Percentiles rank a stretch among this genome's conserved stretches.
Evolutionary conservation across 2,888 invertebrate species (phyloP).

Genomic region (Agrenia bidenticulata): DNA sequence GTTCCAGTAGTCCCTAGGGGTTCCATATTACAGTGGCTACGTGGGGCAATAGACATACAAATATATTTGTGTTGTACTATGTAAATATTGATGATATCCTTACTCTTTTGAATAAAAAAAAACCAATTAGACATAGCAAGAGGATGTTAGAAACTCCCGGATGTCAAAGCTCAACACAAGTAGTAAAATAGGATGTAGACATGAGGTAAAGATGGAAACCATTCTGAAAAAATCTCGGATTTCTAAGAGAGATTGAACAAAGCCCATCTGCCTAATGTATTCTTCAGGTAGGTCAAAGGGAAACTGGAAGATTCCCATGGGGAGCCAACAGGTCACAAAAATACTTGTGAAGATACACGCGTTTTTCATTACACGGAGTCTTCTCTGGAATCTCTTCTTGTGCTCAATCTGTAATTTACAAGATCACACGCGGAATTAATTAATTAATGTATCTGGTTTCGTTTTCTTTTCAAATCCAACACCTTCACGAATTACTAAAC

Average conservation of each 20-base stretch:
- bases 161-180: conserved; percentile 45
- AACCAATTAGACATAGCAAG: background rate
- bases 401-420: conserved; percentile 34
- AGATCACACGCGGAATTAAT: no score
- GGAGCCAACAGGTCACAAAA: conserved; percentile 40
- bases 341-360: conserved; percentile 44
- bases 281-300: conserved; percentile 42
- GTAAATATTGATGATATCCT: no score
- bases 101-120: no score
- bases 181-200: conserved; percentile 42
- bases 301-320: conserved; percentile 43
- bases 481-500: no score
- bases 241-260: conserved; percentile 12
- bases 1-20: no score
- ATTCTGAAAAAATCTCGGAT: conserved; percentile 28
- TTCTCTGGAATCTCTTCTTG: conserved; percentile 41
- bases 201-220: conserved; percentile 32
- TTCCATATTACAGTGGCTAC: no score
- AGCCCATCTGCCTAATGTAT: conserved; percentile 10
- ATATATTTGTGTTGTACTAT: no score
- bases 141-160: conserved; percentile 39
- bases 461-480: no score
- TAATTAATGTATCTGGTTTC: no score
- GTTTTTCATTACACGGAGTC: conserved; percentile 45
- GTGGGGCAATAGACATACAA: no score